Evolutionary conservation across 1,140 invertebrate genomes (phyloP).

Genomic region (Drosophila guanche): DNA sequence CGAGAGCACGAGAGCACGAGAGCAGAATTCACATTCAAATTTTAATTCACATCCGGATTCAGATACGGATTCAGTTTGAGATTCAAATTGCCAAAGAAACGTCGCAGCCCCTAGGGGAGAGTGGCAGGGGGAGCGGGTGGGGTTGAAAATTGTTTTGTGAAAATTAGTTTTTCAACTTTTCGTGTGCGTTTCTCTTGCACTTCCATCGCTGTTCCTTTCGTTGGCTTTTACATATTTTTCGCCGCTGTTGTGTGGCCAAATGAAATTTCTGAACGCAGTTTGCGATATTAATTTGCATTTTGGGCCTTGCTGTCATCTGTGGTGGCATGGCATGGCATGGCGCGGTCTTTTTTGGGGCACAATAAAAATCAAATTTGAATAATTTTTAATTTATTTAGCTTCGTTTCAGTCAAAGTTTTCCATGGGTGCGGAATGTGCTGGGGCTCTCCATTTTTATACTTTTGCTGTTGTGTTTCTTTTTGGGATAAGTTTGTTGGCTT

Average conservation of each 20-base stretch:
- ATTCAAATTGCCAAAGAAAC: conserved; percentile 74
- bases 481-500: conserved; percentile 27
- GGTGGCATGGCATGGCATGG: conserved; percentile 2
- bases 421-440: conserved; percentile 13
- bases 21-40: conserved; percentile 65
- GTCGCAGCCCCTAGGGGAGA: conserved; percentile 6
- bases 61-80: conserved; percentile 59
- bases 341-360: conserved; percentile 22
- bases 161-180: conserved; percentile 81
- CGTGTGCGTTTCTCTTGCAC: conserved; percentile 53
- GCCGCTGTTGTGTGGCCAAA: conserved; percentile 26
- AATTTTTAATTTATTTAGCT: conserved; percentile 79
- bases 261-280: conserved; percentile 64
- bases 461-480: conserved; percentile 20
- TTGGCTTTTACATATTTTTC: conserved; percentile 2
- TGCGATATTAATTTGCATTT: conserved; percentile 82
- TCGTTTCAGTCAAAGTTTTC: conserved; percentile 18
- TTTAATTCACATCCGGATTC: conserved; percentile 43
- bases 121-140: too few species aligned
- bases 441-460: conserved; percentile 18
- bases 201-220: conserved; percentile 24
- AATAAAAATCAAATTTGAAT: conserved; percentile 81
- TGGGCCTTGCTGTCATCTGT: conserved; percentile 33
- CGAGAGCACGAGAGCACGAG: conserved; percentile 43
- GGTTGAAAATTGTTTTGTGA: conserved; percentile 80